These are phyloP conservation scores for Geotria australis DNA, from an alignment of 2,797 vertebrate genomes.

Conservation along the genomic window DNA sequence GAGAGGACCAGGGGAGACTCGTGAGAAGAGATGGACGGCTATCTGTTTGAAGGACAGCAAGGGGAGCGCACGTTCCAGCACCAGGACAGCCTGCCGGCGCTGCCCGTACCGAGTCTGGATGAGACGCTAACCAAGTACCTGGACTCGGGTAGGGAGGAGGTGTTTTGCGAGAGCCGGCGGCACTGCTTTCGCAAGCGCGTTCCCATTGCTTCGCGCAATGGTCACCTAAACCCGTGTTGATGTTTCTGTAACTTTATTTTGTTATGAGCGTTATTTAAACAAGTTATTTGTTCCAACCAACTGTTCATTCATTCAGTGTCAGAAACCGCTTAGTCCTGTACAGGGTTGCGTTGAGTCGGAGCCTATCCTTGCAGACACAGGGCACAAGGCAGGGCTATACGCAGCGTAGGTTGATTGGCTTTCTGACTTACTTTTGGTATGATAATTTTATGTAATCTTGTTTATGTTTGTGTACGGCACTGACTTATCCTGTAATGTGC, in stretches of 20 bases:
- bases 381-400: too few species aligned
- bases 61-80: constrained; percentile 56
- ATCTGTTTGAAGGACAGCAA: background rate
- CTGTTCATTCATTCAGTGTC: background rate
- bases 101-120: constrained; percentile 50
- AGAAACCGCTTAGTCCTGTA: too few species aligned
- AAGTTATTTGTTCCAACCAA: background rate
- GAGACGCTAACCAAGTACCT: constrained; percentile 55
- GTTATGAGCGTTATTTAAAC: background rate
- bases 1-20: too few species aligned
- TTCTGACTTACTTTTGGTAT: background rate
- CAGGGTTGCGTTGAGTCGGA: too few species aligned
- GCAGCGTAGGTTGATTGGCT: background rate
- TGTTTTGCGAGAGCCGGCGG: background rate
- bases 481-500: background rate
- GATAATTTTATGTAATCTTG: background rate
- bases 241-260: too few species aligned
- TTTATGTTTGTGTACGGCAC: background rate
- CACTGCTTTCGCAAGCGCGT: background rate
- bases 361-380: too few species aligned
- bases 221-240: too few species aligned
- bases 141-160: constrained; percentile 28
- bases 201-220: too few species aligned
- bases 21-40: too few species aligned
- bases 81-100: constrained; percentile 37